Base-by-base conservation (phyloP, 2,888 invertebrate species). In the Timandra comae region DNA sequence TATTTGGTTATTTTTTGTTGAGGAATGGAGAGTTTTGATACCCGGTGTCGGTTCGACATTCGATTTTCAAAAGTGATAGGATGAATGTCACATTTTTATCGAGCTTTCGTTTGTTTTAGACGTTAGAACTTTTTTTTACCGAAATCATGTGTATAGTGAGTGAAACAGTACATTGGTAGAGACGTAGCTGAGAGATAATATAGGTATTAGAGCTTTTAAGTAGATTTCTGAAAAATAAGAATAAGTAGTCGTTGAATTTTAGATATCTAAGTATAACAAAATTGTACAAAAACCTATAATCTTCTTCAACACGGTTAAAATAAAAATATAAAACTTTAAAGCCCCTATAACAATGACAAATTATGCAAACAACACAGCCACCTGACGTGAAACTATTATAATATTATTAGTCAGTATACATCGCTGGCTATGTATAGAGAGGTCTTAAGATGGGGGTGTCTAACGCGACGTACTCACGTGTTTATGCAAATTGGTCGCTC, bases 1-100 rank as follows among this genome's bases (percentile, higher is more conserved):
- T 69, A 69, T 75, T 62, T 65, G 46, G 62, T 47, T 38, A 56
- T 65, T 63, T 67, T 68, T 71, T 66, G 60, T 41, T 41, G 29
- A 32, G 52, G 9, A 56, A 50, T 46, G 47, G 38, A 52, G 50
- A 56, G 57, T 65, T 58, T 49, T 53, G 48, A 62, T 61, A 9
- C 8, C 8, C 44, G 52, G 45, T 49, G 27, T 28, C 27, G 29
- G 41, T 40, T 43, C 43, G 60, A 57, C 57, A 60, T 70, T 64
- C 59, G 66, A 74, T 74, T 72, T 70, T 61, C 48, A 43, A 24
- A 54, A 33, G 35, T 41, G 43, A 74, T 63, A 51, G 49, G 49
- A 46, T 56, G 51, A 44, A 54, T 51, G 51, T 52, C 51, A 50
- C 44, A 38, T 45, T 48, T 31, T 27, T 39, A 24, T 5, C 29